Percentiles rank a stretch among this genome's conserved stretches.
Conservation (phyloP, 2,113 vertebrate species). For the Actenoides hombroni region DNA sequence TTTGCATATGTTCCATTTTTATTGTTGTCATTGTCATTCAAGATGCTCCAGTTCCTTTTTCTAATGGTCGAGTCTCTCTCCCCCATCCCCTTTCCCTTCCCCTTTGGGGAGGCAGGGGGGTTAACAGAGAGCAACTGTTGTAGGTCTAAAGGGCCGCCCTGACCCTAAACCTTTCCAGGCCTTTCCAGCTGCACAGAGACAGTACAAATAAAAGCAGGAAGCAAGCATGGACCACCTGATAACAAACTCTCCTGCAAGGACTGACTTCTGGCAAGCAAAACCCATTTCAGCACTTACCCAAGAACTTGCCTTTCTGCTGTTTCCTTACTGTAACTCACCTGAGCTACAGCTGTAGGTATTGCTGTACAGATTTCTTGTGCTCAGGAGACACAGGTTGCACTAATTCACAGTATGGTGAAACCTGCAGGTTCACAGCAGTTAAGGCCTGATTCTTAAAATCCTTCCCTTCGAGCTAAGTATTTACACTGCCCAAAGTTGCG, state of each 20-base stretch:
- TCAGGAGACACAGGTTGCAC: neutral
- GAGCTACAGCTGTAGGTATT: neutral
- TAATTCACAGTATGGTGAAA: neutral
- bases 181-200: neutral
- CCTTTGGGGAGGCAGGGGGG: too few species aligned
- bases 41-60: too few species aligned
- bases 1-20: too few species aligned
- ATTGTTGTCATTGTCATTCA: too few species aligned
- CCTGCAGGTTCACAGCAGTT: neutral
- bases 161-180: too few species aligned
- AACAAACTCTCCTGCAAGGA: neutral
- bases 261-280: neutral
- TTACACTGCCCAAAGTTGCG: neutral
- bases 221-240: neutral
- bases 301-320: neutral
- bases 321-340: neutral
- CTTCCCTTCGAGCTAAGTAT: neutral
- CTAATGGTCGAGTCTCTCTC: too few species aligned
- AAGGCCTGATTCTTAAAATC: neutral
- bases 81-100: too few species aligned
- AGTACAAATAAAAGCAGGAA: neutral
- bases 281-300: neutral
- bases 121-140: too few species aligned
- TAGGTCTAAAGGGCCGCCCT: too few species aligned
- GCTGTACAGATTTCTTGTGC: neutral